Conservation (phyloP, 2,888 invertebrate species). For the Caenorhabditis imperialis region DNA sequence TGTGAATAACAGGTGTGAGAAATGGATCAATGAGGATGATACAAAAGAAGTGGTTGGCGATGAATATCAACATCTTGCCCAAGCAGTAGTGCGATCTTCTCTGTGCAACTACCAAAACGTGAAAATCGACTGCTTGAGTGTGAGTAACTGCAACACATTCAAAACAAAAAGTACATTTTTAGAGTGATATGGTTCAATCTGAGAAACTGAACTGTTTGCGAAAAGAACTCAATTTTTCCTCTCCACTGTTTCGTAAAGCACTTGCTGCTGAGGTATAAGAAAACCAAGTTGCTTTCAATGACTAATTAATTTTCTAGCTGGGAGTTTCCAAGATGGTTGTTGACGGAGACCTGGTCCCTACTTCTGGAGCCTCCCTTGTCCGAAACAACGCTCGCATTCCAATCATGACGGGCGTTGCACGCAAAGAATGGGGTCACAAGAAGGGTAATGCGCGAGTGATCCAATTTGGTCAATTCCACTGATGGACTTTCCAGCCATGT, state of each 20-base stretch:
- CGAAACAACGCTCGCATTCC: slow-evolving; percentile 73
- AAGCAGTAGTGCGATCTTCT: slow-evolving; percentile 41
- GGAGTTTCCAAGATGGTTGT: slow-evolving; percentile 78
- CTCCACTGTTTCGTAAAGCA: slow-evolving; percentile 72
- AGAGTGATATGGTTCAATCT: slow-evolving; percentile 48
- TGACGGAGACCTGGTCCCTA: slow-evolving; percentile 76
- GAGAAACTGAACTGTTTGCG: slow-evolving; percentile 72
- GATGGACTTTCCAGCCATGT: slow-evolving; percentile 68
- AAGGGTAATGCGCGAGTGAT: slow-evolving; percentile 66
- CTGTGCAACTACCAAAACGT: slow-evolving; percentile 65
- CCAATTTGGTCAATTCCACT: slow-evolving; percentile 26
- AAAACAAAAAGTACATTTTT: too few species aligned
- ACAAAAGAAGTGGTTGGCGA: slow-evolving; percentile 67
- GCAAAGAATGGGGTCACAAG: slow-evolving; percentile 78
- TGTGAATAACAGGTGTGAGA: slow-evolving; percentile 66
- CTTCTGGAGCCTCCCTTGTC: slow-evolving; percentile 66
- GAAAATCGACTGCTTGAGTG: slow-evolving; percentile 62
- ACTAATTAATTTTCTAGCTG: too few species aligned
- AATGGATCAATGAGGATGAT: slow-evolving; percentile 69
- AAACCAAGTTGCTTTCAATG: too few species aligned
- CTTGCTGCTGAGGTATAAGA: slow-evolving; percentile 74
- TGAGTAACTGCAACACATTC: slow-evolving; percentile 35
- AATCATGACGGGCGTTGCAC: slow-evolving; percentile 77
- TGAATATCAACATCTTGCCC: slow-evolving; percentile 55
- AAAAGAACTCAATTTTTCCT: slow-evolving; percentile 74